Conservation (phyloP, 2,888 invertebrate species). For the Brenthis hecate region DNA sequence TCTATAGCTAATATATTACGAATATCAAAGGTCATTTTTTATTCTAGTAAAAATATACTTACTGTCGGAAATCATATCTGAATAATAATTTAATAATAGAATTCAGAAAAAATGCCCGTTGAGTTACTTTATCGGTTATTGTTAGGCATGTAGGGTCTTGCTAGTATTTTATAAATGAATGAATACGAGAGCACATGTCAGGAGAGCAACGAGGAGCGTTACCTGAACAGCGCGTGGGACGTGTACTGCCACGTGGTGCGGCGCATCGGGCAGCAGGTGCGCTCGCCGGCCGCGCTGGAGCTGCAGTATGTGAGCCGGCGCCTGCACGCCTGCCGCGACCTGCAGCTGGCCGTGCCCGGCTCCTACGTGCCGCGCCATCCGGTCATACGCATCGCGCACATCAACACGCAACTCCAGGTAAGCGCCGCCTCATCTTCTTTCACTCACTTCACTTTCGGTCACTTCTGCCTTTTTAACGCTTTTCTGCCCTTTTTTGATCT, state of each 20-base stretch:
- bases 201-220: conserved; percentile 91
- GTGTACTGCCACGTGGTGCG: conserved; percentile 98
- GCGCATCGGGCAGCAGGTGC: conserved; percentile 94
- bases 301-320: conserved; percentile 97
- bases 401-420: conserved; percentile 94
- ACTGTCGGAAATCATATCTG: neutral
- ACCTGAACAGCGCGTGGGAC: conserved; percentile 99
- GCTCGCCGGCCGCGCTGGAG: conserved; percentile 93
- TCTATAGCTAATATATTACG: neutral
- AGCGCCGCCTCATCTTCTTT: neutral
- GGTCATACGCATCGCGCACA: conserved; percentile 91
- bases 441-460: too few species aligned
- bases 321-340: conserved; percentile 91
- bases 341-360: conserved; percentile 98
- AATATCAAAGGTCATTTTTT: too few species aligned
- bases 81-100: too few species aligned
- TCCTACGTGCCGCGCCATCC: conserved; percentile 97
- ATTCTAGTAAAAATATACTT: too few species aligned
- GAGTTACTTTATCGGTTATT: too few species aligned
- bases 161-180: too few species aligned
- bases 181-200: conserved; percentile 46
- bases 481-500: too few species aligned
- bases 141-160: too few species aligned
- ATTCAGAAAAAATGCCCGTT: too few species aligned
- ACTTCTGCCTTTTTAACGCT: too few species aligned